Percentiles rank a stretch among this genome's conserved stretches.
phyloP scores from a whole-genome alignment of 2,888 invertebrate species.

The Plebejus melissa region DNA sequence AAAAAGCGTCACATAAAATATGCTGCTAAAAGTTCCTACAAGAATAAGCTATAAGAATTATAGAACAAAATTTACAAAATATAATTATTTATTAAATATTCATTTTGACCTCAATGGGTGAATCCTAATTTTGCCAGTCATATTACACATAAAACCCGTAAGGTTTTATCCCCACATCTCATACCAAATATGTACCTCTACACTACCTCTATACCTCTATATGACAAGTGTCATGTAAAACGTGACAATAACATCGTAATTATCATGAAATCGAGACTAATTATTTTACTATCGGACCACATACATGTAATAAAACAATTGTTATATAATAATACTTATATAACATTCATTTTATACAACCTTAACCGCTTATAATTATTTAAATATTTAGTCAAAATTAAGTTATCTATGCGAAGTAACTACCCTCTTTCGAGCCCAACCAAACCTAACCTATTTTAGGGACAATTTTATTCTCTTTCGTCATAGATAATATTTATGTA shows the following conservation, averaged over 20 bases:
- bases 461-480: not conserved
- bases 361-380: no score
- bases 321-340: not conserved
- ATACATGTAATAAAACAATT: not conserved
- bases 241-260: conserved; percentile 1
- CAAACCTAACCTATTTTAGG: not conserved
- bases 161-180: not conserved
- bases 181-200: not conserved
- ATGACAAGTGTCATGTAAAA: not conserved
- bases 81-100: no score
- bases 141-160: not conserved
- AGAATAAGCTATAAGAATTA: no score
- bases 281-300: conserved; percentile 2
- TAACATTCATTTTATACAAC: not conserved
- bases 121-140: not conserved
- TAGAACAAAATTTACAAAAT: no score
- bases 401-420: not conserved
- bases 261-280: conserved; percentile 23
- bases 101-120: not conserved
- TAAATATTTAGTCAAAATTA: not conserved
- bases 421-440: not conserved
- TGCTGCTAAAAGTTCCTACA: not conserved
- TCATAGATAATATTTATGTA: not conserved
- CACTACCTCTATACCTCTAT: no score
- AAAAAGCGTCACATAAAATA: not conserved